A percentile compares a stretch with the other conserved stretches of the same genome.
These are phyloP conservation scores for Ictidomys tridecemlineatus DNA, from an alignment of 2,113 vertebrate species.

Conservation along the genomic window DNA sequence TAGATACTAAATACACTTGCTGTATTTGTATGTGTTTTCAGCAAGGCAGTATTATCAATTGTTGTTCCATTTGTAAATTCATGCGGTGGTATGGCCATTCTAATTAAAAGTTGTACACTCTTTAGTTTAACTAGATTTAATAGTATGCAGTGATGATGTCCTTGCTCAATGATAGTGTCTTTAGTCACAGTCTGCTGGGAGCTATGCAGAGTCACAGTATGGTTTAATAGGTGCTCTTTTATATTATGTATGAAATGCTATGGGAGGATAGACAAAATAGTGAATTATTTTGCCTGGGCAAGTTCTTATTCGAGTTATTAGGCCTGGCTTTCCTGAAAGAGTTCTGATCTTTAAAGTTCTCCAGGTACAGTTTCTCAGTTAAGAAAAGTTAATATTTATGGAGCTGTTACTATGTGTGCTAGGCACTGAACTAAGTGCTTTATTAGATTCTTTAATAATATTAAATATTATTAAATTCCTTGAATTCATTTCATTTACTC, in stretches of 20 bases:
- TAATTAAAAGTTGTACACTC: conserved; percentile 36
- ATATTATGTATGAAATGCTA: conserved; percentile 11
- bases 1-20: conserved; percentile 35
- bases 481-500: conserved; percentile 12
- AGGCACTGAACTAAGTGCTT: conserved; percentile 9
- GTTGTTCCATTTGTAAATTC: conserved; percentile 13
- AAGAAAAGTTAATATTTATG: conserved; percentile 25
- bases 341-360: conserved; percentile 48
- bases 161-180: neutral
- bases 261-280: conserved; percentile 20
- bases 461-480: conserved; percentile 38
- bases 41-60: neutral
- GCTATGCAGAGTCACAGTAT: neutral
- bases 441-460: conserved; percentile 57
- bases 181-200: neutral
- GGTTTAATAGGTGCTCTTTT: conserved; percentile 28
- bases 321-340: neutral
- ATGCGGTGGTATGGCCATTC: conserved; percentile 25
- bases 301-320: neutral
- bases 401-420: neutral
- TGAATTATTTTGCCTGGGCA: conserved; percentile 1
- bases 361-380: conserved; percentile 38
- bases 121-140: conserved; percentile 37
- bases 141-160: conserved; percentile 25
- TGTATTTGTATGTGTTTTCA: conserved; percentile 35